Evolutionary conservation across 2,113 vertebrate genomes (phyloP).

Genomic region (Phalacrocorax aristotelis): DNA sequence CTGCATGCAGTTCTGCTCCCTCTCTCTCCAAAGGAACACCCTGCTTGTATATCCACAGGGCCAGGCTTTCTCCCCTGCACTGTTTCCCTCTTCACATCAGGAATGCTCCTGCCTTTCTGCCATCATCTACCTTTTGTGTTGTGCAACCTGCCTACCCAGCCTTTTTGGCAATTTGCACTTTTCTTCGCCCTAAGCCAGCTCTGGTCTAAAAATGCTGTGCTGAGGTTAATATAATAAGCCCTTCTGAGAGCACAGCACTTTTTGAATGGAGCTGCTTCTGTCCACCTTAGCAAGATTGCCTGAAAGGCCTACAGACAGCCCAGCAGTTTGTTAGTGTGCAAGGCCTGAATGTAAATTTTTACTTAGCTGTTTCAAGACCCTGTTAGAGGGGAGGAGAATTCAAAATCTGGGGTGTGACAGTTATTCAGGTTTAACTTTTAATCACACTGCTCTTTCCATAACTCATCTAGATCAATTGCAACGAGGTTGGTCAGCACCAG

Average conservation of each 20-base stretch:
- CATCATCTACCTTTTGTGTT: rapidly evolving
- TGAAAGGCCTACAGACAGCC: background rate
- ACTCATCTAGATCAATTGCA: background rate
- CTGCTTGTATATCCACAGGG: background rate
- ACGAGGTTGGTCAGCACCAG: background rate
- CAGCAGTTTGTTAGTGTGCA: background rate
- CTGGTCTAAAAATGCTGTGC: background rate
- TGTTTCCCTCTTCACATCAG: background rate
- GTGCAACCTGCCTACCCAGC: background rate
- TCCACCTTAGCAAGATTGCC: background rate
- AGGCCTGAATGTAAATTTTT: background rate
- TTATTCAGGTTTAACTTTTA: background rate
- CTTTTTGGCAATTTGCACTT: background rate
- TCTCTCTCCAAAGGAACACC: background rate
- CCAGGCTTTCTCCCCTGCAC: rapidly evolving
- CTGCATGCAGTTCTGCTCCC: background rate
- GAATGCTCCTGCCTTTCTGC: background rate
- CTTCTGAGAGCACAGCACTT: background rate
- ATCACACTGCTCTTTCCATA: background rate
- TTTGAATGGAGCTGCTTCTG: background rate
- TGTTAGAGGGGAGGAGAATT: background rate
- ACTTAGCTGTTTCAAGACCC: background rate
- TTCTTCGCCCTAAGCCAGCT: background rate
- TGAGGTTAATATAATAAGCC: background rate
- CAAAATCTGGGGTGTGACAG: background rate